Conservation (phyloP, 2,113 vertebrate genomes). For the Osmerus eperlanus region DNA sequence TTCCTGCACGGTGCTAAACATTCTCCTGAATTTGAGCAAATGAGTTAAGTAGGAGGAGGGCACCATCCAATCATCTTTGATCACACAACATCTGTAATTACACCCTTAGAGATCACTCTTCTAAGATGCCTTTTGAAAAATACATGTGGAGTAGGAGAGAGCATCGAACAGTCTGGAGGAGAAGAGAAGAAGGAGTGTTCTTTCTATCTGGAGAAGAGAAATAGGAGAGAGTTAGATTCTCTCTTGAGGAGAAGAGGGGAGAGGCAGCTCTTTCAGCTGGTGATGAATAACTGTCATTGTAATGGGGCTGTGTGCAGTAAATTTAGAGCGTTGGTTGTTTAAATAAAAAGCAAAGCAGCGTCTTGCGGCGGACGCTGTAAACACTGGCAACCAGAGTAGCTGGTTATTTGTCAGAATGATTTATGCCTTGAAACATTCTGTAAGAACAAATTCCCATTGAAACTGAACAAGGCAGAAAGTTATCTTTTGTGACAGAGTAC, state of each 20-base stretch:
- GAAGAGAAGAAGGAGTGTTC: not conserved
- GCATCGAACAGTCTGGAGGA: constrained; percentile 13
- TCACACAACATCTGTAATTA: constrained; percentile 4
- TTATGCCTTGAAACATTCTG: constrained; percentile 67
- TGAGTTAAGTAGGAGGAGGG: constrained; percentile 6
- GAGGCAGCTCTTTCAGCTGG: constrained; percentile 49
- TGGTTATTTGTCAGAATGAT: constrained; percentile 77
- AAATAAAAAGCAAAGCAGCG: constrained; percentile 67
- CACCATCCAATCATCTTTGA: constrained; percentile 25
- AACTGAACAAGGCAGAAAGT: constrained; percentile 73
- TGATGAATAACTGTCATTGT: constrained; percentile 74
- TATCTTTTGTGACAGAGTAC: constrained; percentile 71
- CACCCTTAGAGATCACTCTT: not conserved
- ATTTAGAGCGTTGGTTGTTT: constrained; percentile 61
- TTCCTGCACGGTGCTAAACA: not conserved
- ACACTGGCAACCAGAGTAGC: constrained; percentile 63
- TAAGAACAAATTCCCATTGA: constrained; percentile 74
- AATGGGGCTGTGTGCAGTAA: constrained; percentile 67
- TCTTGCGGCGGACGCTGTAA: constrained; percentile 66
- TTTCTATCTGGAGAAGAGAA: not conserved
- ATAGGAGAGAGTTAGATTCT: constrained; percentile 20
- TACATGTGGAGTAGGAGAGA: constrained; percentile 21
- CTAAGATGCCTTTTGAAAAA: constrained; percentile 28
- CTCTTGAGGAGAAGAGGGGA: constrained; percentile 25
- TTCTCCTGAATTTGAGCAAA: constrained; percentile 8